phyloP scores from a whole-genome alignment of 2,113 vertebrate genomes.

The Datnioides undecimradiatus region DNA sequence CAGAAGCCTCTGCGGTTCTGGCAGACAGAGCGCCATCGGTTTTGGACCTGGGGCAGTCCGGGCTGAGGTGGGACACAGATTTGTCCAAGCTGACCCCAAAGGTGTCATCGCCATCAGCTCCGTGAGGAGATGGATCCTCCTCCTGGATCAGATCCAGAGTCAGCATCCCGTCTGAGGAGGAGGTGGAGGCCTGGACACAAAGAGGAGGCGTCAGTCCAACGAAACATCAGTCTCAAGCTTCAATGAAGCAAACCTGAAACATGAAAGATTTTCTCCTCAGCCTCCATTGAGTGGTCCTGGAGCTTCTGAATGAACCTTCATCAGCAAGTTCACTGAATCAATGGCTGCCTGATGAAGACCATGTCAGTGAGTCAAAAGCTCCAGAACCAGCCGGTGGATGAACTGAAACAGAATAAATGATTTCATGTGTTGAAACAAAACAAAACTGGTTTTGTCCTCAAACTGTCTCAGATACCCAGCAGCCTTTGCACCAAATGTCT shows the following conservation, averaged over 20 bases:
- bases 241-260: too few relatives aligned
- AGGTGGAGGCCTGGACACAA: conserved; percentile 89
- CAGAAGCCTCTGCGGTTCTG: conserved; percentile 32
- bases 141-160: conserved; percentile 97
- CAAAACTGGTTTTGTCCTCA: too few relatives aligned
- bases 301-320: too few relatives aligned
- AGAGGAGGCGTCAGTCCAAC: neutral
- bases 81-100: conserved; percentile 85
- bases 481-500: too few relatives aligned
- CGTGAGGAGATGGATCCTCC: conserved; percentile 81
- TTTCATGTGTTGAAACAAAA: too few relatives aligned
- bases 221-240: too few relatives aligned
- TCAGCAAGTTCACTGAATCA: too few relatives aligned
- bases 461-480: too few relatives aligned
- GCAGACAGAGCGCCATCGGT: conserved; percentile 70
- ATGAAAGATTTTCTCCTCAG: too few relatives aligned
- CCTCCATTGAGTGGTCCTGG: too few relatives aligned
- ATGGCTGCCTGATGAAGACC: neutral
- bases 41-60: conserved; percentile 79
- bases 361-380: neutral
- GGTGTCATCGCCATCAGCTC: conserved; percentile 66
- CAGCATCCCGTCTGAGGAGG: conserved; percentile 93
- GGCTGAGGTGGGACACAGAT: conserved; percentile 68
- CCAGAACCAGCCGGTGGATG: neutral
- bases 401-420: too few relatives aligned